phyloP scores from a whole-genome alignment of 2,113 vertebrate genomes.

The Engraulis encrasicolus region DNA sequence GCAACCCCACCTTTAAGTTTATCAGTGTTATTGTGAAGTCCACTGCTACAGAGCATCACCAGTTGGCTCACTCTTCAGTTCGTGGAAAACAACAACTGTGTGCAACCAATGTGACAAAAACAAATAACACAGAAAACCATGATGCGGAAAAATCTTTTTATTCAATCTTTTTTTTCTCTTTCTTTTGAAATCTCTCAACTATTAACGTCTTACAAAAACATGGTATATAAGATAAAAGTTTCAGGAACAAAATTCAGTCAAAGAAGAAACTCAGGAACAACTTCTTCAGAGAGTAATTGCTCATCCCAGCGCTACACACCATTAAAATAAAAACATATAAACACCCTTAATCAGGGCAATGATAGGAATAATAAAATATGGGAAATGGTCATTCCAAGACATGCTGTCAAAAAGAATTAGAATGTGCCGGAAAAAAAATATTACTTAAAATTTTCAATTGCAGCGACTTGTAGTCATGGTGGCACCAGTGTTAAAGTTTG shows the following conservation, averaged over 20 bases:
- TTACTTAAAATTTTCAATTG: neutral
- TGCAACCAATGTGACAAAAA: neutral
- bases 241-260: conserved; percentile 64
- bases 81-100: neutral
- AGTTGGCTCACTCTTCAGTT: neutral
- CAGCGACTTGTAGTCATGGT: neutral
- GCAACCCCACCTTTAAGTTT: neutral
- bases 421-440: neutral
- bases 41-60: neutral
- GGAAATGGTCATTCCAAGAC: neutral
- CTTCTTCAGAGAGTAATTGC: conserved; percentile 44
- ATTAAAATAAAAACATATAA: conserved; percentile 13
- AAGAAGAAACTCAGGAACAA: conserved; percentile 66
- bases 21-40: neutral
- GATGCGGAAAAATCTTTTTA: conserved; percentile 42
- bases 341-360: neutral
- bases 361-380: neutral
- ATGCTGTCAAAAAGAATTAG: neutral
- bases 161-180: neutral
- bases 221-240: conserved; percentile 47
- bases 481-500: neutral
- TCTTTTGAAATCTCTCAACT: neutral
- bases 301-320: conserved; percentile 48
- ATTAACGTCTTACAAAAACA: neutral
- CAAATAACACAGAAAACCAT: neutral